These are phyloP conservation scores for Caenorhabditis macrosperma DNA, from an alignment of 2,888 invertebrate species.

Conservation along the genomic window DNA sequence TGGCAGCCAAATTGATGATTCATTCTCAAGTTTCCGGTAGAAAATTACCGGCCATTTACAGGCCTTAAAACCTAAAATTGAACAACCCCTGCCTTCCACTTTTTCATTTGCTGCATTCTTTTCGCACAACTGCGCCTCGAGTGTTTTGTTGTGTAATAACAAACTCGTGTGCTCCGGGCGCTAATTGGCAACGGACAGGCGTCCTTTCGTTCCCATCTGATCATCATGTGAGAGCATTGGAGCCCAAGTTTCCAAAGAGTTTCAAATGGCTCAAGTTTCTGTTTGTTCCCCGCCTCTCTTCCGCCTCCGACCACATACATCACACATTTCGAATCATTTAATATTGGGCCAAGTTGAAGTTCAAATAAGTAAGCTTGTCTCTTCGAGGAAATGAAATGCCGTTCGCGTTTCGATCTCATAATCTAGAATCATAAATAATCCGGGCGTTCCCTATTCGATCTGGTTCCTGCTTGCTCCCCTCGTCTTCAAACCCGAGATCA, in stretches of 20 bases:
- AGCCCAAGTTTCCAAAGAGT: constrained; percentile 18
- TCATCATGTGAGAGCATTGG: constrained; percentile 8
- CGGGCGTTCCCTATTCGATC: not conserved
- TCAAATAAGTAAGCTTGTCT: not conserved
- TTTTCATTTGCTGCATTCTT: not conserved
- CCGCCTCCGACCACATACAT: not conserved
- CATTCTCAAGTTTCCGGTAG: constrained; percentile 5
- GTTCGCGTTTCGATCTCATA: too few relatives aligned
- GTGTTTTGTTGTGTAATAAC: not conserved
- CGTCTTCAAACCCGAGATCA: not conserved
- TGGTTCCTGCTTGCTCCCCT: not conserved
- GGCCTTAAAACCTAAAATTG: not conserved
- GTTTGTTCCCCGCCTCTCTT: constrained; percentile 8
- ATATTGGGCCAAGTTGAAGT: constrained; percentile 10
- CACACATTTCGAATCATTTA: constrained; percentile 28
- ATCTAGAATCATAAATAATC: too few relatives aligned
- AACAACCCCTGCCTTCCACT: not conserved
- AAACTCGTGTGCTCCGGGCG: not conserved
- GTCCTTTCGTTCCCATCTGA: constrained; percentile 11
- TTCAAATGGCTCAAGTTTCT: constrained; percentile 27
- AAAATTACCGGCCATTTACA: constrained; percentile 1
- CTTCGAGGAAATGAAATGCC: not conserved
- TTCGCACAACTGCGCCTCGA: not conserved
- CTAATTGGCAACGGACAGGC: constrained; percentile 20
- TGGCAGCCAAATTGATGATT: constrained; percentile 4